Evolutionary conservation across 2,113 vertebrate genomes (phyloP), one percentile per base, ranked within the genome.

Genomic region (Gadus macrocephalus): DNA sequence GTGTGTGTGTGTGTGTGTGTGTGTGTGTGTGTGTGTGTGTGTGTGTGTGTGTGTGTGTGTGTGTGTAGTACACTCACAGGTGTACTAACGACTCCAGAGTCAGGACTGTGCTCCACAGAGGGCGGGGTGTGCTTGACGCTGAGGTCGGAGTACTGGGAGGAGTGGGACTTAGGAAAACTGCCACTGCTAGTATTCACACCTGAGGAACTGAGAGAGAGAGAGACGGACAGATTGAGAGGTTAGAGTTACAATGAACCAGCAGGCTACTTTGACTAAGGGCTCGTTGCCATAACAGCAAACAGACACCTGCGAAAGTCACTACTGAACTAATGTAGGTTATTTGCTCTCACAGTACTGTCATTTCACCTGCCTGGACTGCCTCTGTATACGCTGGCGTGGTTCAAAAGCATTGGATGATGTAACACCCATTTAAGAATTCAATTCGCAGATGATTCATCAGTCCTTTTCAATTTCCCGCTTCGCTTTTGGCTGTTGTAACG

Each of bases 141-240:
- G 8, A 88, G 80, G 62, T 91, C 75, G 3, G 92, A 93, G 78
- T 67, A 84, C 76, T 83, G 86, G 8, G 93, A 91, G 0, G 89
- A 92, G 62, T 80, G 83, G 20, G 90, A 89, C 62, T 89, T 89
- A n/a, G 88, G 87, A 60, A 90, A 86, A 60, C 89, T 91, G 64
- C 81, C 85, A 17, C 78, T 91, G 85, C 91, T 90, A 49, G 90
- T 88, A 78, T 93, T 93, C 89, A 92, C 88, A 86, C 92, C 94
- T 91, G 93, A 95, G 81, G 93, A 96, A 53, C 95, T 99, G 63
- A 38, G 63, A 42, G 63, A 27, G 20, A 62, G 61, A 62, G 25
- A 62, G 61, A 15, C 22, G 28, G 22, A 62, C 14, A 62, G 25
- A 27, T 3, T 7, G 55, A 58, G 55, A 16, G 55, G 55, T 58